phyloP scores from a whole-genome alignment of 2,888 invertebrate species.

The Megamerina dolium region DNA sequence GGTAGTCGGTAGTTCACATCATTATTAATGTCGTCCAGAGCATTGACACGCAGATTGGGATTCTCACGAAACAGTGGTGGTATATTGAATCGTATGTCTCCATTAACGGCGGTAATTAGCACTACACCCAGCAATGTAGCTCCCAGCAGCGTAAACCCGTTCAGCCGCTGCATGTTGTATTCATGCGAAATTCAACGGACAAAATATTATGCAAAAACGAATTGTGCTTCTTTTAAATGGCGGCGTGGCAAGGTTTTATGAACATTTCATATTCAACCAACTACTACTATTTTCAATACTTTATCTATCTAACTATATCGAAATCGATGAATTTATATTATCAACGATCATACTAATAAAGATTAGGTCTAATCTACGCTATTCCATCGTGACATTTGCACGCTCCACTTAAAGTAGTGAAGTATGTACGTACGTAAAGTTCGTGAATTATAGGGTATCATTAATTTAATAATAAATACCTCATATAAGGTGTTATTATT shows the following conservation, averaged over 20 bases:
- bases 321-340: no score
- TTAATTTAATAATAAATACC: no score
- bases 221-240: no score
- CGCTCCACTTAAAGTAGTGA: no score
- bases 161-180: conserved; percentile 23
- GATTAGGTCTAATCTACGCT: neutral
- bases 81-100: conserved; percentile 7
- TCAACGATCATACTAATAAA: neutral
- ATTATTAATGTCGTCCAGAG: conserved; percentile 15
- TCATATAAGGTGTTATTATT: no score
- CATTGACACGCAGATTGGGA: conserved; percentile 8
- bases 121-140: conserved; percentile 34
- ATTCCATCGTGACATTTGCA: neutral
- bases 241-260: no score
- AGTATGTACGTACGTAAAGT: no score
- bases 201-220: neutral
- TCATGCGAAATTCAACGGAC: conserved; percentile 8
- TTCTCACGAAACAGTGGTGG: conserved; percentile 17
- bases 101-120: no score
- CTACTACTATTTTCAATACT: no score
- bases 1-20: conserved; percentile 51
- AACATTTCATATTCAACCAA: no score
- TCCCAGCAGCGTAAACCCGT: conserved; percentile 11
- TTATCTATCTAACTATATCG: no score
- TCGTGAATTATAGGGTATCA: no score